Percentiles rank a stretch among this genome's conserved stretches.
phyloP scores from a whole-genome alignment of 2,797 vertebrate species.

The Myiotriccus ornatus region DNA sequence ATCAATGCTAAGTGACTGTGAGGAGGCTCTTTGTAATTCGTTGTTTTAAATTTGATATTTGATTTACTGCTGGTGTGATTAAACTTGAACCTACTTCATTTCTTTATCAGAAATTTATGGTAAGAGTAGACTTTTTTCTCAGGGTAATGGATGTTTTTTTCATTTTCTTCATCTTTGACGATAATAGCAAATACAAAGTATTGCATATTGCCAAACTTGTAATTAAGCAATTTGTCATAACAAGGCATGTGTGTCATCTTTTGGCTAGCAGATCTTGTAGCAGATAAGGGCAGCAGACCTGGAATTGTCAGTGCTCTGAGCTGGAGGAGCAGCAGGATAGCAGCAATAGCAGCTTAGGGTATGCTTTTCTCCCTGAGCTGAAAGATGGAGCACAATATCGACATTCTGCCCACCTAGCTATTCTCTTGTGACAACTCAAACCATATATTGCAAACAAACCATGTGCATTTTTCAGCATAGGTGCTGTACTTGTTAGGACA shows the following conservation, averaged over 20 bases:
- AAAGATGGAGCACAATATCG: background rate
- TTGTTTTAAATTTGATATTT: constrained; percentile 82
- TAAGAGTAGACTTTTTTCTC: constrained; percentile 41
- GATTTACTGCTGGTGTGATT: constrained; percentile 75
- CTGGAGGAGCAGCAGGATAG: background rate
- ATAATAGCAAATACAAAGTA: constrained; percentile 45
- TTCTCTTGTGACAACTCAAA: background rate
- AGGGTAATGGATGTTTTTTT: constrained; percentile 38
- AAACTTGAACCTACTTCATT: constrained; percentile 72
- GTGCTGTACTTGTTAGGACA: background rate
- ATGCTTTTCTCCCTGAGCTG: background rate
- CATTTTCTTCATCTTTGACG: constrained; percentile 39
- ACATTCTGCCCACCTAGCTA: fast-evolving
- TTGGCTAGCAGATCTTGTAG: constrained; percentile 10
- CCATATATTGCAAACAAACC: background rate
- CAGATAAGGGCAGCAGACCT: constrained; percentile 29
- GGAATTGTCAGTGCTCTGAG: background rate
- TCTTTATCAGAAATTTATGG: constrained; percentile 68
- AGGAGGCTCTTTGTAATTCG: constrained; percentile 77
- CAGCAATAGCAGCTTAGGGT: background rate
- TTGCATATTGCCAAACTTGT: constrained; percentile 46
- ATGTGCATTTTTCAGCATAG: background rate
- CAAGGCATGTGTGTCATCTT: background rate
- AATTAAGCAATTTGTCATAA: constrained; percentile 60
- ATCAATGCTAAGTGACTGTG: constrained; percentile 80